Evolutionary conservation across 1,140 invertebrate genomes (phyloP).

Genomic region (Chionoecetes opilio): DNA sequence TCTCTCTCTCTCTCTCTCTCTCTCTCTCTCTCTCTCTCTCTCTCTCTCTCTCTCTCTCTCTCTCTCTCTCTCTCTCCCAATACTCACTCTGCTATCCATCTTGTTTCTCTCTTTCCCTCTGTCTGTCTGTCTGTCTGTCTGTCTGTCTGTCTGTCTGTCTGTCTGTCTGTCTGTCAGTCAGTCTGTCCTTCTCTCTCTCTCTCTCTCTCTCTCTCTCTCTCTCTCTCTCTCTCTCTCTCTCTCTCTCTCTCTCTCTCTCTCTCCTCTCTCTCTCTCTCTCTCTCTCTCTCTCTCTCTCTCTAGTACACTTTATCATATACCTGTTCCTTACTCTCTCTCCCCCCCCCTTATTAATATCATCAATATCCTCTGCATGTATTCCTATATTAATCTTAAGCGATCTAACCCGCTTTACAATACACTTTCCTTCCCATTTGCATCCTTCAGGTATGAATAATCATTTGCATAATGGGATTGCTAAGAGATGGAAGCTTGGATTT

Average conservation of each 20-base stretch:
- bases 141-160: background rate
- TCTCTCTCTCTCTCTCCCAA: no score
- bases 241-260: background rate
- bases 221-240: background rate
- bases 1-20: constrained; percentile 6
- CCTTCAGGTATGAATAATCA: no score
- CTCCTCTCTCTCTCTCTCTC: background rate
- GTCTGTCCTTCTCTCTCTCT: background rate
- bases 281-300: background rate
- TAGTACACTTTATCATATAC: background rate
- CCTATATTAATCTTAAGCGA: no score
- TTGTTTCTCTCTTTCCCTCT: no score
- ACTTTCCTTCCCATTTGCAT: no score
- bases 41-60: background rate
- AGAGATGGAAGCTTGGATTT: no score
- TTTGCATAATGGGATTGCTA: no score
- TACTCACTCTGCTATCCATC: no score
- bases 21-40: background rate
- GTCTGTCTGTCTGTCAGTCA: background rate
- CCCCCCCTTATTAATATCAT: no score
- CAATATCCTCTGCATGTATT: background rate
- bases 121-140: background rate
- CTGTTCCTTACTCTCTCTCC: background rate
- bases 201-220: background rate
- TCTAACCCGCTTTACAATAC: no score